Conservation (phyloP, 2,113 vertebrate species). For the Phylloscopus trochiloides region DNA sequence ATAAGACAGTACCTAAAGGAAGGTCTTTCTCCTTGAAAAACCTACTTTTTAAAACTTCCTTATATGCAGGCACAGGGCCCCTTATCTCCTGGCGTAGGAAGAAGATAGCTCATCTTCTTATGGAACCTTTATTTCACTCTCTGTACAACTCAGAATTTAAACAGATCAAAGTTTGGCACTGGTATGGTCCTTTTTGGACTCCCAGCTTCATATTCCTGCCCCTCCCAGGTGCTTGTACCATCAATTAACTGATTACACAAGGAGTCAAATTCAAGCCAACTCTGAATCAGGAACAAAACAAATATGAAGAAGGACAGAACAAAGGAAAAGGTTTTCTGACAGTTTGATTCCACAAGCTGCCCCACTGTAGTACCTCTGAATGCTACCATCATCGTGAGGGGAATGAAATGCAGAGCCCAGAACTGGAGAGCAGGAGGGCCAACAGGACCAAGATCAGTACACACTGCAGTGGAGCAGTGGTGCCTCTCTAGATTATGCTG, state of each 20-base stretch:
- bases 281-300: neutral
- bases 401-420: neutral
- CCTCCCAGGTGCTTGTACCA: neutral
- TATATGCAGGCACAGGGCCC: neutral
- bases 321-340: neutral
- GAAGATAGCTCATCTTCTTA: neutral
- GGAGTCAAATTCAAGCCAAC: neutral
- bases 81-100: neutral
- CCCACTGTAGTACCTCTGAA: neutral
- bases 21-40: neutral
- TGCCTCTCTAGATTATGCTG: fast-evolving
- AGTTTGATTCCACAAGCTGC: neutral
- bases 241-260: neutral
- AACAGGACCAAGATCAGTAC: neutral
- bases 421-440: neutral
- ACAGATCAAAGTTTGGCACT: neutral
- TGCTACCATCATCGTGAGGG: fast-evolving
- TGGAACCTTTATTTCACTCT: neutral
- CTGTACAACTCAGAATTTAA: neutral
- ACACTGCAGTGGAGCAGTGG: neutral
- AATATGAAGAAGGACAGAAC: neutral
- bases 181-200: neutral
- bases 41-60: neutral
- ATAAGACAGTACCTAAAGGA: neutral
- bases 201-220: neutral